Evolutionary conservation across 2,888 invertebrate genomes (phyloP).

Genomic region (Mimumesa dahlbomi): DNA sequence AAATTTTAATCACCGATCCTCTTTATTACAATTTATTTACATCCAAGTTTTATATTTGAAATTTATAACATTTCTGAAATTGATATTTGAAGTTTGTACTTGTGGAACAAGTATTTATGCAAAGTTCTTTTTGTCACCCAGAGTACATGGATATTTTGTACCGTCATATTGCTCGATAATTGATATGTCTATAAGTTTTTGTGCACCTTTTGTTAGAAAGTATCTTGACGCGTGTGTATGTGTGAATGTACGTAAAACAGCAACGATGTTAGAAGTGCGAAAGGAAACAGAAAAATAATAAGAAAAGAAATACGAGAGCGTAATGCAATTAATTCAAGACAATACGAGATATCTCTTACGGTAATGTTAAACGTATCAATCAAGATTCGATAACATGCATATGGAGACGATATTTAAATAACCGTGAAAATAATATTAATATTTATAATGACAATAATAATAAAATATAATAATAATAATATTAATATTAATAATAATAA

Average conservation of each 20-base stretch:
- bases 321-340: slow-evolving; percentile 39
- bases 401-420: slow-evolving; percentile 56
- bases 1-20: no score
- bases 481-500: slow-evolving; percentile 44
- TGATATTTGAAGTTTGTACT: no score
- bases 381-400: slow-evolving; percentile 42
- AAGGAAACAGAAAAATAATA: slow-evolving; percentile 16
- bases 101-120: no score
- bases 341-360: slow-evolving; percentile 28
- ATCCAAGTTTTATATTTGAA: no score
- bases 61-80: no score
- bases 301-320: slow-evolving; percentile 33
- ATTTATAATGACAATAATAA: slow-evolving; percentile 37
- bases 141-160: no score
- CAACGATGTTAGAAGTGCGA: slow-evolving; percentile 13
- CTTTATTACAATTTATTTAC: no score
- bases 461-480: slow-evolving; percentile 44
- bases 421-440: slow-evolving; percentile 45
- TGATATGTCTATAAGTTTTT: no score
- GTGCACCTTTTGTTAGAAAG: no score
- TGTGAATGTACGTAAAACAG: not conserved
- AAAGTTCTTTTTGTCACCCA: no score
- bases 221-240: no score
- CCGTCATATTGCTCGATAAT: no score
- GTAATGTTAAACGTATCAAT: slow-evolving; percentile 26